Base-by-base conservation (phyloP, 2,797 vertebrate genomes). In the Myotis planiceps region DNA sequence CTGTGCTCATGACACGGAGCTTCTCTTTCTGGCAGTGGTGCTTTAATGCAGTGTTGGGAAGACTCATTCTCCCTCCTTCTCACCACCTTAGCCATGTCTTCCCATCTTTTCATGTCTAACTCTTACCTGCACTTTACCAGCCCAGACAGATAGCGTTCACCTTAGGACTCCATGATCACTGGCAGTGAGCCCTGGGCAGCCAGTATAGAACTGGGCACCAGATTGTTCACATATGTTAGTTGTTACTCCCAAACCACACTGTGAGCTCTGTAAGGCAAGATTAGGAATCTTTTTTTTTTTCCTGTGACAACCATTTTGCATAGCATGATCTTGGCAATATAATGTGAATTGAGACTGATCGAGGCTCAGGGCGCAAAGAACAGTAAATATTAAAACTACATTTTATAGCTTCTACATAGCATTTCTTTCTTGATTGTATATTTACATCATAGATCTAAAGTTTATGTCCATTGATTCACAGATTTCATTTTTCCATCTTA, bases 401-500 rank as follows among this genome's bases (percentile, higher is more conserved):
- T 72, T 75, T 72, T 58, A 55, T 37, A 79, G 45, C 16, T 66
- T 76, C 78, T 53, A 25, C 19, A 49, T 60, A 65, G 14, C 18
- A 9, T 5, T 63, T 90, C 32, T 80, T 66, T 85, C 68, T 75
- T 79, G 72, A 58, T 82, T 91, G n/a, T 76, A 53, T 74, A 60
- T 80, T 65, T 92, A n/a, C 2, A 79, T 66, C 60, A 2, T 66
- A 88, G n/a, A 88, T 80, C 32, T 83, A 75, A 91, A 79, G 9
- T 95, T 69, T 88, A 49, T 93, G 89, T 42, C 49, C 55, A 87
- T 5, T 42, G 39, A 84, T 95, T 94, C 76, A 84, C 12, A n/a
- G 34, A 78, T 96, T 96, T 93, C 42, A 78, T 93, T 84, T 87
- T 95, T 91, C 45, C 39, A 49, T 72, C 12, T 10, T 92, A 81